phyloP scores from a whole-genome alignment of 1,140 invertebrate species.

The Neomicropteryx cornuta region DNA sequence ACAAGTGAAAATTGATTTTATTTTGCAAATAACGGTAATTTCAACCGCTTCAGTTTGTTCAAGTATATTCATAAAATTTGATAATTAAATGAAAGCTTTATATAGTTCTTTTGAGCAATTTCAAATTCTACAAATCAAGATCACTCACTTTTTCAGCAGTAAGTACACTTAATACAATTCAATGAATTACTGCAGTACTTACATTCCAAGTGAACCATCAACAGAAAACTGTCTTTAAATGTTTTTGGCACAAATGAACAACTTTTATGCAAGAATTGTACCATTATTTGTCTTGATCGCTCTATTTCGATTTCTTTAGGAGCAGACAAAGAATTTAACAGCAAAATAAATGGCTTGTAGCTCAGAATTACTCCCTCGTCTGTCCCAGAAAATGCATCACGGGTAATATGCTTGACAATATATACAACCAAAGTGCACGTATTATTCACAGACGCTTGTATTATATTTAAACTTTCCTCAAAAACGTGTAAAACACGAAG shows the following conservation, averaged over 20 bases:
- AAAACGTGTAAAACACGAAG: slow-evolving; percentile 52
- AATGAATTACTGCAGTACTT: slow-evolving; percentile 24
- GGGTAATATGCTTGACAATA: slow-evolving; percentile 49
- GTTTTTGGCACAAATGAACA: slow-evolving; percentile 43
- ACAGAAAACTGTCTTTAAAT: slow-evolving; percentile 55
- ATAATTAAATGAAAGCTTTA: too few species aligned
- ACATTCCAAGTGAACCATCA: slow-evolving; percentile 73
- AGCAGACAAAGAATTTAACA: slow-evolving; percentile 40
- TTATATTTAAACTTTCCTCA: slow-evolving; percentile 48
- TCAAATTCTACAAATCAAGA: too few species aligned
- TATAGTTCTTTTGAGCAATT: too few species aligned
- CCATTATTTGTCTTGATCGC: slow-evolving; percentile 53
- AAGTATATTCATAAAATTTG: too few species aligned
- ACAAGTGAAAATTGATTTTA: too few species aligned
- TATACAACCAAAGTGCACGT: slow-evolving; percentile 53
- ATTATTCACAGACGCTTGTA: slow-evolving; percentile 69
- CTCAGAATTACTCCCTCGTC: slow-evolving; percentile 11
- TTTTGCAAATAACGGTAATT: too few species aligned
- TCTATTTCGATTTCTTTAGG: slow-evolving; percentile 44
- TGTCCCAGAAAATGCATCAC: slow-evolving; percentile 11
- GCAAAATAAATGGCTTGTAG: slow-evolving; percentile 47
- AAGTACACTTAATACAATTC: too few species aligned
- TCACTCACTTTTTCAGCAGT: too few species aligned
- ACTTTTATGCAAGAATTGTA: slow-evolving; percentile 68
- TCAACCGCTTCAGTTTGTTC: too few species aligned